Conservation (phyloP, 2,113 vertebrate genomes). For the Puffinus mauretanicus region DNA sequence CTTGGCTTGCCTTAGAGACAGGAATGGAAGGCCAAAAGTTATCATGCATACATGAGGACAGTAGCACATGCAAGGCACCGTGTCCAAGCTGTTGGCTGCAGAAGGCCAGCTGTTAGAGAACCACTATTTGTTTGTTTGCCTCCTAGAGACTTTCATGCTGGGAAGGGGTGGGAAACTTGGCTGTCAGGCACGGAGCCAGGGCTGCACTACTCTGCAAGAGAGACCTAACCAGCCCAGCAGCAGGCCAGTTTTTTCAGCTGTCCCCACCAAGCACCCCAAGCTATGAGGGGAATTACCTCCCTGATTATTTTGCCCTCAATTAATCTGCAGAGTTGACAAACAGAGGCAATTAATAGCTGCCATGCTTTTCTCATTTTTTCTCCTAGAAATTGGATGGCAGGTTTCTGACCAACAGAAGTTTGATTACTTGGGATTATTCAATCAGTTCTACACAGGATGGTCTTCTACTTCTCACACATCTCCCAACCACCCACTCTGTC, state of each 20-base stretch:
- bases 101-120: not conserved
- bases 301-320: not conserved
- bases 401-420: not conserved
- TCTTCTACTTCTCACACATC: not conserved
- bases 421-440: not conserved
- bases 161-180: not conserved
- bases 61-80: not conserved
- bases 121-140: not conserved
- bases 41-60: not conserved
- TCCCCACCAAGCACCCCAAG: not conserved
- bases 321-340: not conserved
- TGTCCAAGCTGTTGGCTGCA: not conserved
- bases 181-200: not conserved
- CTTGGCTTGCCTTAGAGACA: conserved; percentile 51
- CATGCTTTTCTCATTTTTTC: not conserved
- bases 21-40: conserved; percentile 24
- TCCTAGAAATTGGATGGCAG: not conserved
- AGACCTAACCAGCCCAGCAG: not conserved
- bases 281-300: not conserved
- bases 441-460: not conserved
- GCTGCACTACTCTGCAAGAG: not conserved
- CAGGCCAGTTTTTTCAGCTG: not conserved
- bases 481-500: not conserved
- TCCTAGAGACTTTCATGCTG: not conserved
- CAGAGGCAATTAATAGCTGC: not conserved